These are phyloP conservation scores for Rhaphigaster nebulosa DNA, from an alignment of 2,888 invertebrate species.

Conservation along the genomic window DNA sequence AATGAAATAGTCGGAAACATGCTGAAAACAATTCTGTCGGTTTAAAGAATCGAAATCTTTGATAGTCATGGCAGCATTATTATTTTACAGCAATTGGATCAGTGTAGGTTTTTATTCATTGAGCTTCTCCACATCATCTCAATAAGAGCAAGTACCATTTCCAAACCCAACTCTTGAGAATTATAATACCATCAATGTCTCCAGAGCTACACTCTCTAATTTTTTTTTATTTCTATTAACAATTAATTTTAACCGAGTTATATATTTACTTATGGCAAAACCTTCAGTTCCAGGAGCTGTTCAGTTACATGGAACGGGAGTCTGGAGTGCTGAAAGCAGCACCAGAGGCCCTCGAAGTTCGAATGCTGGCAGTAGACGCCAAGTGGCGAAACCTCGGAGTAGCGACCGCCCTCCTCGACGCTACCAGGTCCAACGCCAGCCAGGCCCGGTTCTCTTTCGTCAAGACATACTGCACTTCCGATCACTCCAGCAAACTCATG, in stretches of 20 bases:
- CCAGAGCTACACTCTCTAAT: neutral
- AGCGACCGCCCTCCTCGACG: slow-evolving; percentile 59
- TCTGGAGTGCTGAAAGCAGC: slow-evolving; percentile 56
- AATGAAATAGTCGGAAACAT: too few species aligned
- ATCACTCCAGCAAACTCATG: slow-evolving; percentile 57
- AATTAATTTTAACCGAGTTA: neutral
- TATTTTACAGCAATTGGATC: too few species aligned
- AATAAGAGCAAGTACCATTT: too few species aligned
- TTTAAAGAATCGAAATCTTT: too few species aligned
- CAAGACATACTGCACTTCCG: slow-evolving; percentile 62
- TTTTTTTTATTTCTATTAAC: neutral
- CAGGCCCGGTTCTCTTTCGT: slow-evolving; percentile 52
- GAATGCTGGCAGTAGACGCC: slow-evolving; percentile 60
- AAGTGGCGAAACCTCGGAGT: slow-evolving; percentile 59
- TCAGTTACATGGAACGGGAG: slow-evolving; percentile 61
- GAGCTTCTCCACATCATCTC: too few species aligned
- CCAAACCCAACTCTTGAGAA: too few species aligned
- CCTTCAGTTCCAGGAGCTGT: slow-evolving; percentile 62
- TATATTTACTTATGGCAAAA: neutral
- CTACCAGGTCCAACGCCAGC: slow-evolving; percentile 23
- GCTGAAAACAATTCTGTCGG: too few species aligned
- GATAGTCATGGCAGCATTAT: too few species aligned
- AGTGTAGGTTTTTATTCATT: too few species aligned
- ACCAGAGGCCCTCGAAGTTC: slow-evolving; percentile 61
- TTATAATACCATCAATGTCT: too few species aligned